phyloP scores from a whole-genome alignment of 2,797 vertebrate species.

The Tenualosa ilisha region DNA sequence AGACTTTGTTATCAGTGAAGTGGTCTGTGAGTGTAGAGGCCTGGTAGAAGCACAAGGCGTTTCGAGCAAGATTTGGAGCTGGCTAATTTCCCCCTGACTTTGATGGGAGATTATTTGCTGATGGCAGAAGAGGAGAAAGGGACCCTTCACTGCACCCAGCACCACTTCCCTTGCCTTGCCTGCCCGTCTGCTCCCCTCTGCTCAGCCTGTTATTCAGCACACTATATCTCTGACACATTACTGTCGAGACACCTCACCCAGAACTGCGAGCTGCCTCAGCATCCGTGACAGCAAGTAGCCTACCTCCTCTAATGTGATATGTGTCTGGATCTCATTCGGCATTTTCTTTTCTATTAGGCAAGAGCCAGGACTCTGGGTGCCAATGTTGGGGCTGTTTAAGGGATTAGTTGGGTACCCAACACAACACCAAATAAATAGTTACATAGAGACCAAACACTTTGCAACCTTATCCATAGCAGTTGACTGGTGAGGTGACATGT shows the following conservation, averaged over 20 bases:
- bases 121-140: conserved; percentile 14
- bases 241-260: background rate
- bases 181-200: background rate
- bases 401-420: background rate
- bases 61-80: background rate
- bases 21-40: background rate
- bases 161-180: background rate
- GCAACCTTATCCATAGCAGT: background rate
- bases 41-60: background rate
- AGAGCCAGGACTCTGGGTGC: background rate
- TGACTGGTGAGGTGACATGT: background rate
- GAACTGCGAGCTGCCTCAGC: background rate
- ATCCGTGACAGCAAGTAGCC: background rate
- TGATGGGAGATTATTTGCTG: conserved; percentile 25
- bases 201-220: background rate
- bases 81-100: background rate
- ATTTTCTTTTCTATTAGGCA: background rate
- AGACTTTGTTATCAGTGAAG: background rate
- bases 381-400: background rate
- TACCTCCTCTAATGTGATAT: conserved; percentile 1
- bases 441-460: background rate
- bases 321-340: background rate
- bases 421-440: background rate
- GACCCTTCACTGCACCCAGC: background rate
- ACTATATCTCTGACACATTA: conserved; percentile 5